These are phyloP conservation scores for Isoperla grammatica DNA, from an alignment of 2,888 invertebrate genomes.

Conservation along the genomic window DNA sequence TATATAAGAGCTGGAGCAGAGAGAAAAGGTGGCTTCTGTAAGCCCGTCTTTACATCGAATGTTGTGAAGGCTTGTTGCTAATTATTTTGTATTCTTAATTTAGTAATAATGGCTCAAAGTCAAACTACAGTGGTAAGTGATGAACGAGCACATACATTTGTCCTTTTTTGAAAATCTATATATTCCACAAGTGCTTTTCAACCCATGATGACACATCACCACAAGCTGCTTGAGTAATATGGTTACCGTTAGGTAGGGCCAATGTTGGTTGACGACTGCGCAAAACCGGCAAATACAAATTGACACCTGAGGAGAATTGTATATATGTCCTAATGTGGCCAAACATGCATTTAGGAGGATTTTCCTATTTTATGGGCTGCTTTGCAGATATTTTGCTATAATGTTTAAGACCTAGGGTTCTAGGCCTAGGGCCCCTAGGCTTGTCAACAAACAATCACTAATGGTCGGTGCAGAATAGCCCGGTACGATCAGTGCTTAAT, in stretches of 20 bases:
- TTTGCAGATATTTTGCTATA: too few species aligned
- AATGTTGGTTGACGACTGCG: too few species aligned
- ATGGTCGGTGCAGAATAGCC: too few species aligned
- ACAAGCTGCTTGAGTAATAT: slow-evolving; percentile 1
- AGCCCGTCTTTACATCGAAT: slow-evolving; percentile 29
- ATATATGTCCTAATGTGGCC: too few species aligned
- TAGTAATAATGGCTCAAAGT: slow-evolving; percentile 57
- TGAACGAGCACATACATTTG: slow-evolving; percentile 9
- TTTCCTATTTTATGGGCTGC: too few species aligned
- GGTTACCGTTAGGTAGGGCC: too few species aligned
- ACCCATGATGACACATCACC: slow-evolving; percentile 30
- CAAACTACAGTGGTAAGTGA: slow-evolving; percentile 60
- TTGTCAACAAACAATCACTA: too few species aligned
- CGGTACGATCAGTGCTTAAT: too few species aligned
- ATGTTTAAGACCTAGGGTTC: too few species aligned
- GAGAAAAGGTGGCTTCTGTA: slow-evolving; percentile 40
- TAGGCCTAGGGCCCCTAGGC: too few species aligned
- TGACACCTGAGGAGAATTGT: too few species aligned
- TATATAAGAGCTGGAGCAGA: slow-evolving; percentile 42
- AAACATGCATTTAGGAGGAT: background rate
- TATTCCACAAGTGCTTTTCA: slow-evolving; percentile 9
- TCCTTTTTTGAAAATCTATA: slow-evolving; percentile 17
- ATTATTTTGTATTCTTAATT: background rate
- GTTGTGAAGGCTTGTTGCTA: background rate
- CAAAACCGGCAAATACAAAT: too few species aligned